Percentiles rank a stretch among this genome's conserved stretches.
Evolutionary conservation across 2,797 vertebrate genomes (phyloP).

Genomic region (Cichlasoma orientale): DNA sequence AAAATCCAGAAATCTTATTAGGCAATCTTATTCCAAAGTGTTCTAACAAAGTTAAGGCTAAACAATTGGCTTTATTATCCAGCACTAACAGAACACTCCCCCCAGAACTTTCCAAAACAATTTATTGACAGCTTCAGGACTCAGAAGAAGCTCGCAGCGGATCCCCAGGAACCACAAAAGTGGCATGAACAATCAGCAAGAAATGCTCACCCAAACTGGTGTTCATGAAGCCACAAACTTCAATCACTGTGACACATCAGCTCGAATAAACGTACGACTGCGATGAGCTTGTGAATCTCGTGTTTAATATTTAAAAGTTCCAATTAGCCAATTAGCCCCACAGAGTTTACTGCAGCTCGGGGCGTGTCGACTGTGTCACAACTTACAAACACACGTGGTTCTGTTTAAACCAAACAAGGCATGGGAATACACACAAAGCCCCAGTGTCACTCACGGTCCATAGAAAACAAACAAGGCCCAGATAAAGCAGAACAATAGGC

Average conservation of each 20-base stretch:
- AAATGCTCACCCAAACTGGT: constrained; percentile 39
- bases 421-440: constrained; percentile 73
- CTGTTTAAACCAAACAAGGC: constrained; percentile 75
- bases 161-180: constrained; percentile 61
- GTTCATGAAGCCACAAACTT: constrained; percentile 49
- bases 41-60: constrained; percentile 59
- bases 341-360: constrained; percentile 58
- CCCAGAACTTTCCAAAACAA: constrained; percentile 56
- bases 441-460: constrained; percentile 69
- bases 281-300: constrained; percentile 46
- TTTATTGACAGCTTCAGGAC: constrained; percentile 20
- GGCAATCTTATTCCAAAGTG: constrained; percentile 53
- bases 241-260: constrained; percentile 46
- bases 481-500: constrained; percentile 76
- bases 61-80: constrained; percentile 61
- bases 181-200: constrained; percentile 42
- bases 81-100: constrained; percentile 47
- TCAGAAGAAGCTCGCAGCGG: constrained; percentile 38
- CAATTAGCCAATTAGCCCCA: constrained; percentile 55
- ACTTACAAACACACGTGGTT: constrained; percentile 78
- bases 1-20: constrained; percentile 54
- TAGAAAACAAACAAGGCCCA: constrained; percentile 76
- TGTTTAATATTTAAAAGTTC: constrained; percentile 69
- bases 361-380: constrained; percentile 71
- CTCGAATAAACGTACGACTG: constrained; percentile 45